Evolutionary conservation across 2,113 vertebrate species (phyloP).

Genomic region (Capricornis sumatraensis): DNA sequence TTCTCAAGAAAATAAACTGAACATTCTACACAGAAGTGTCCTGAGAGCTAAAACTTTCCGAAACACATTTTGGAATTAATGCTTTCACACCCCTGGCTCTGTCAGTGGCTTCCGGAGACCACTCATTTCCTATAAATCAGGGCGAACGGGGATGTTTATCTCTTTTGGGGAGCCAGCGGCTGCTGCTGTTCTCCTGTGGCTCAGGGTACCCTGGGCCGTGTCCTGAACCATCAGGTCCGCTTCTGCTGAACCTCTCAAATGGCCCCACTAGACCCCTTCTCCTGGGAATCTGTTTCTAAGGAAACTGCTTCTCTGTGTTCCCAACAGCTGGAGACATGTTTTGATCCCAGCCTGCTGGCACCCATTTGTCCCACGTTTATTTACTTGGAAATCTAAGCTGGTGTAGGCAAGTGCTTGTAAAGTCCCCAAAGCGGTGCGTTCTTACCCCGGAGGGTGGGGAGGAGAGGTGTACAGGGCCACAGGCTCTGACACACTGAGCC

Average conservation of each 20-base stretch:
- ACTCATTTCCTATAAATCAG: neutral
- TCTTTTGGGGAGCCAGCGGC: neutral
- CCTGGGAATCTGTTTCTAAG: neutral
- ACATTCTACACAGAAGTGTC: neutral
- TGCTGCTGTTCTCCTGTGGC: accelerated
- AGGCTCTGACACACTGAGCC: accelerated
- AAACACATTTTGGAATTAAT: too few relatives aligned
- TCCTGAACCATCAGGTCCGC: neutral
- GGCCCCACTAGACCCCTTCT: neutral
- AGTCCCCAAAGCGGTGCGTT: neutral
- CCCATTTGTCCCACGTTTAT: conserved; percentile 4
- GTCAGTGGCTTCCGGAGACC: neutral
- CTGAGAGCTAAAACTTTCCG: neutral
- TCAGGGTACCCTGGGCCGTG: neutral
- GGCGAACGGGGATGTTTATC: neutral
- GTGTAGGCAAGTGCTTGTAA: neutral
- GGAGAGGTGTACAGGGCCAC: neutral
- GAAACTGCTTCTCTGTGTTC: conserved; percentile 42
- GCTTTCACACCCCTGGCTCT: neutral
- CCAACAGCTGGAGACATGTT: conserved; percentile 40
- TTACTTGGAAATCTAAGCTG: conserved; percentile 25
- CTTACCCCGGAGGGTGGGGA: neutral
- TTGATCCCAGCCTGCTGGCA: conserved; percentile 20
- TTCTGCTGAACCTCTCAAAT: neutral
- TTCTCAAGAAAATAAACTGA: neutral